Evolutionary conservation across 2,888 invertebrate genomes (phyloP).

Genomic region (Rhamphomyia laevipes): DNA sequence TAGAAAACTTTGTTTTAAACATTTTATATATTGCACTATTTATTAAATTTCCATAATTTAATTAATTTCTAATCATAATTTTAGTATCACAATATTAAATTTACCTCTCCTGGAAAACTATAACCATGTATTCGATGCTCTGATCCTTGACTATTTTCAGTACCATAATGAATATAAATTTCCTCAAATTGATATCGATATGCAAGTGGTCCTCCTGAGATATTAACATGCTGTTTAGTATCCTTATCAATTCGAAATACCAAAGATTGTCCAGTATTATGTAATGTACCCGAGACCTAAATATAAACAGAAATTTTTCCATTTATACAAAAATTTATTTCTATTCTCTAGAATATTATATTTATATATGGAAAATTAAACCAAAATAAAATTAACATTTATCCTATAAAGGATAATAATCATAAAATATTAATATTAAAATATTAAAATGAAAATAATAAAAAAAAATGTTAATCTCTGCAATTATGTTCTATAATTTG

Average conservation of each 20-base stretch:
- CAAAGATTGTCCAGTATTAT: slow-evolving; percentile 90
- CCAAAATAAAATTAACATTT: not conserved
- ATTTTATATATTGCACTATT: too few relatives aligned
- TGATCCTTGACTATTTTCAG: slow-evolving; percentile 80
- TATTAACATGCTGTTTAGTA: slow-evolving; percentile 83
- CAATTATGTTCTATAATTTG: too few relatives aligned
- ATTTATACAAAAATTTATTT: too few relatives aligned
- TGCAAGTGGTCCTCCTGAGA: slow-evolving; percentile 90
- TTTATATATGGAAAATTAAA: not conserved
- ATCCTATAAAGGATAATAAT: too few relatives aligned
- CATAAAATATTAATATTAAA: too few relatives aligned
- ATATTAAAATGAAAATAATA: too few relatives aligned
- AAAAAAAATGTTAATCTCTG: too few relatives aligned
- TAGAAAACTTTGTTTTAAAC: too few relatives aligned
- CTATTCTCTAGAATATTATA: not conserved
- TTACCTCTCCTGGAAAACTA: slow-evolving; percentile 95
- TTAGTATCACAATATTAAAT: slow-evolving; percentile 25
- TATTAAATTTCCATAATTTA: too few relatives aligned
- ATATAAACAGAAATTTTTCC: slow-evolving; percentile 12
- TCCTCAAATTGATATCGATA: slow-evolving; percentile 93
- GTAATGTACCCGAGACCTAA: slow-evolving; percentile 76
- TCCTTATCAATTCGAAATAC: slow-evolving; percentile 86
- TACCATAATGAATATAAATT: slow-evolving; percentile 91
- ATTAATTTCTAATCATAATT: too few relatives aligned
- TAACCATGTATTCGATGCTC: slow-evolving; percentile 93